Evolutionary conservation across 2,888 invertebrate genomes (phyloP).

Genomic region (Xanthorhoe spadicearia): DNA sequence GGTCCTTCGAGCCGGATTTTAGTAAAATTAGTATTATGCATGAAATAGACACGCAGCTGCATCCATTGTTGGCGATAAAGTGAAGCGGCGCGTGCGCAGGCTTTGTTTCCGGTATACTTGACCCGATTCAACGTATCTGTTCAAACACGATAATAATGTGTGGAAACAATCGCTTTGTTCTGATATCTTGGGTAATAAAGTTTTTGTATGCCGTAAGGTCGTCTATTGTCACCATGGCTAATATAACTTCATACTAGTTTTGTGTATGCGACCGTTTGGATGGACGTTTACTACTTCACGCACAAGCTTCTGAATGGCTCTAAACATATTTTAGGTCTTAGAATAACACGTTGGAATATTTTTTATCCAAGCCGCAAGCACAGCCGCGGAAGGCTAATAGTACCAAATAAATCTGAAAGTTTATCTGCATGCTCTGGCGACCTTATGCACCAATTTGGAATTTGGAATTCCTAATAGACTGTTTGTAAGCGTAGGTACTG

Average conservation of each 20-base stretch:
- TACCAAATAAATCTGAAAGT: not conserved
- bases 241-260: not conserved
- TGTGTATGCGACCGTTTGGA: no score
- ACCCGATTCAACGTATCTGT: conserved; percentile 68
- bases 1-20: not conserved
- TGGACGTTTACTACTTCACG: no score
- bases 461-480: not conserved
- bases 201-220: conserved; percentile 31
- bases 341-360: no score
- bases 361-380: no score
- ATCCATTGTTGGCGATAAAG: conserved; percentile 65
- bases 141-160: conserved; percentile 47
- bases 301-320: no score
- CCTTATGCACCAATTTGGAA: not conserved
- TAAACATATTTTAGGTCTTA: no score
- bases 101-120: conserved; percentile 80
- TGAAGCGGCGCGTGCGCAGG: conserved; percentile 71
- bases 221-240: not conserved
- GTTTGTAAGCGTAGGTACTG: no score
- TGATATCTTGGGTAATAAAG: conserved; percentile 37
- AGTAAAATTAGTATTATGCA: conserved; percentile 8
- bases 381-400: not conserved
- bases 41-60: conserved; percentile 51
- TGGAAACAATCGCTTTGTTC: conserved; percentile 48
- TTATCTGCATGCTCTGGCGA: not conserved